Evolutionary conservation across 2,888 invertebrate species (phyloP).

Genomic region (Eupsilia transversa): DNA sequence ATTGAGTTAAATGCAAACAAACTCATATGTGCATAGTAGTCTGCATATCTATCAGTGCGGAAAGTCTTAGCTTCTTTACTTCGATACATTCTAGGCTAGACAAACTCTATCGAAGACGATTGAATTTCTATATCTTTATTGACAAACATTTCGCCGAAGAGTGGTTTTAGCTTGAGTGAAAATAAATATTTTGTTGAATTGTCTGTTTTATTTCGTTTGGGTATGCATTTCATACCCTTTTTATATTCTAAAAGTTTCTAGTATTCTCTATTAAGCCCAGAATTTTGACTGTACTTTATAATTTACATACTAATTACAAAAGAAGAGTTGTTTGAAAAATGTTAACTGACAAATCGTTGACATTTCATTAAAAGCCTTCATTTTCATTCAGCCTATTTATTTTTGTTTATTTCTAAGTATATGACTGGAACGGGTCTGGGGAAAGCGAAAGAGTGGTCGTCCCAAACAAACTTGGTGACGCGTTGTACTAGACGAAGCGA

Average conservation of each 20-base stretch:
- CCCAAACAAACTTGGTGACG: background rate
- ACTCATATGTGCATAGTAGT: slow-evolving; percentile 45
- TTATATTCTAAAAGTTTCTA: background rate
- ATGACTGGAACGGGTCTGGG: too few species aligned
- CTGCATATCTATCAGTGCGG: slow-evolving; percentile 37
- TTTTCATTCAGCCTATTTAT: background rate
- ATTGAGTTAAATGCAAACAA: slow-evolving; percentile 70
- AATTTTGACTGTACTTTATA: background rate
- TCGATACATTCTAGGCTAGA: slow-evolving; percentile 37
- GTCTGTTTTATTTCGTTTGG: slow-evolving; percentile 32
- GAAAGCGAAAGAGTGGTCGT: background rate
- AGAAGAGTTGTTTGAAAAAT: background rate
- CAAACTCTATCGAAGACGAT: slow-evolving; percentile 53
- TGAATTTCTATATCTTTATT: slow-evolving; percentile 61
- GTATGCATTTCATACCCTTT: slow-evolving; percentile 26
- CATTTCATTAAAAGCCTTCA: background rate
- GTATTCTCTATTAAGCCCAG: background rate
- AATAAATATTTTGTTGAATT: slow-evolving; percentile 37
- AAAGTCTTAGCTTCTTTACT: slow-evolving; percentile 49
- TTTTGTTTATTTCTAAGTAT: too few species aligned
- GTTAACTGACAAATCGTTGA: background rate
- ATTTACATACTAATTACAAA: background rate
- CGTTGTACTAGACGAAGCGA: background rate
- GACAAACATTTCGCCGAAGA: slow-evolving; percentile 47
- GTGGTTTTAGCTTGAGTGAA: slow-evolving; percentile 47